Base-by-base conservation (phyloP, 1,140 invertebrate genomes). In the Campoletis sonorensis region DNA sequence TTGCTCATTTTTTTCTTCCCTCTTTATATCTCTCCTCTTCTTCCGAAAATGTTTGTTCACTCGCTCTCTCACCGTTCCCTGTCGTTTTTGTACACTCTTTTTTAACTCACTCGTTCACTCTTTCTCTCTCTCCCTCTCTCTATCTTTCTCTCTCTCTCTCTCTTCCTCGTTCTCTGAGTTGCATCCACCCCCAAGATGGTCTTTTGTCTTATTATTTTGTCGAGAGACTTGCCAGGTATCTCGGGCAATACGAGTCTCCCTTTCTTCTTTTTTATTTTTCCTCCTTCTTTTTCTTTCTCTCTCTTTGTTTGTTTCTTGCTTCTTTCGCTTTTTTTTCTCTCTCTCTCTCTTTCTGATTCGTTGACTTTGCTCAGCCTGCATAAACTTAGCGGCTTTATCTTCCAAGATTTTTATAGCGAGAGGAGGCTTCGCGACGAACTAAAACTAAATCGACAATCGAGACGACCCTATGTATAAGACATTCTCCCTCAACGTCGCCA, bases 381-480 rank as follows among this genome's bases (percentile, higher is more conserved):
- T 90, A 90, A 90, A 90, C 84, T 88, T 87, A 79, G 84, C 85
- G 84, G 85, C 85, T 89, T 90, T 90, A 89, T 90, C 85, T 87
- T 85, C 85, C 81, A 82, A 45, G 86, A 67, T 83, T 90, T 88
- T 90, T 89, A 87, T 87, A 84, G 83, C 86, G 82, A 61, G 68
- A 54, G 40, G 15, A 51, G 40, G 40, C 21, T 68, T n/a, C 49
- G 11, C 49, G 51, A 81, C 51, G 73, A 77, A 51, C 72, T 26
- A 21, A 61, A 45, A 54, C 67, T 11, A 30, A 70, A 70, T 61
- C 73, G 73, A 64, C 26, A 37, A 61, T 18, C 51, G 37, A 27
- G 16, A n/a, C 54, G 73, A 37, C 30, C 21, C 16, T 61, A 33
- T 27, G n/a, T 30, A n/a, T 33, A 30, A 33, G 30, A 18, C 16